Base-by-base conservation (phyloP, 2,888 invertebrate genomes). In the Xylota sylvarum region DNA sequence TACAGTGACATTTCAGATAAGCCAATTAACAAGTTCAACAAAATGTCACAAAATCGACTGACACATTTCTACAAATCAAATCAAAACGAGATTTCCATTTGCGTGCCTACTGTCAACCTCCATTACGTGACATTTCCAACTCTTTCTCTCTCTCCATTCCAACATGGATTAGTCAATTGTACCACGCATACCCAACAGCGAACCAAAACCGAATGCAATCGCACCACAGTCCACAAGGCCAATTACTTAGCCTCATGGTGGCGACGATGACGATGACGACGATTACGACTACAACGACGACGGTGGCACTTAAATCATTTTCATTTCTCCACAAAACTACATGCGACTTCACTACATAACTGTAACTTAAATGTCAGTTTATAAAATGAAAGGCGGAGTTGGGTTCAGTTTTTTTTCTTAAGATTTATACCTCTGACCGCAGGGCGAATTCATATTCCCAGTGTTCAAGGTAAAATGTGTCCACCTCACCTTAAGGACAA, bases 321-420 rank as follows among this genome's bases (percentile, higher is more conserved):
- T 80, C 64, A 73, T 74, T 78, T 74, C 48, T 69, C 55, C 35
- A 52, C 37, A 65, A 32, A 19, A 32, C 35, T 7, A 23, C 32
- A 32, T n/a, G 7, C 23, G 5, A 27, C 65, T 9, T 62, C 30
- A 14, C 23, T 48, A 17, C 32, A 60, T 64, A 55, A 72, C 70
- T 35, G 70, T 35, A 85, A 76, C 70, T 85, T 62, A 81, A 85
- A 80, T 85, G 85, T 77, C 85, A 85, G 80, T 67, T 74, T 76
- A 72, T 35, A 70, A 67, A 65, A 52, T 69, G 76, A 60, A 74
- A 70, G 84, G 74, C 74, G 74, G 70, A 70, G 80, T 70, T 46
- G 9, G 37, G 7, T 37, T 37, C 3, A 12, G 48, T 77, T 32
- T 40, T 52, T 60, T 65, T 56, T 43, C 19, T 19, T 19, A 72